These are phyloP conservation scores for Carpatolechia fugitivella DNA, from an alignment of 2,888 invertebrate genomes.

Conservation along the genomic window DNA sequence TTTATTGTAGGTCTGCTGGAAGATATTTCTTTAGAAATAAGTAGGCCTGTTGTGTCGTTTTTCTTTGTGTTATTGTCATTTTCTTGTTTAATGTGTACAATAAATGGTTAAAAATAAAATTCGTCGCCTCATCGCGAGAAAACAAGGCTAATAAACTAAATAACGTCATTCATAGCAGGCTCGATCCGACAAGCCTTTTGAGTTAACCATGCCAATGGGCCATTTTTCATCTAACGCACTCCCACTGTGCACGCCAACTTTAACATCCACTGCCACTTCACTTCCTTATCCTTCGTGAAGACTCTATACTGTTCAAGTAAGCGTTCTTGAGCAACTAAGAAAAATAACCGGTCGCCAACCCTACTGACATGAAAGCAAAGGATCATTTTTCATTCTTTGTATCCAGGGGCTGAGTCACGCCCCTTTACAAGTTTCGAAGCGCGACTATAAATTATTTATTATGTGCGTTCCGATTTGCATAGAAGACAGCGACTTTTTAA, in stretches of 20 bases:
- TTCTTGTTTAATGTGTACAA: too few relatives aligned
- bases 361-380: not conserved
- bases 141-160: not conserved
- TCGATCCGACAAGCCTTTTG: slow-evolving; percentile 1
- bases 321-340: not conserved
- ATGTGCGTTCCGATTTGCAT: slow-evolving; percentile 29
- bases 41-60: too few relatives aligned
- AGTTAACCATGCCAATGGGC: slow-evolving; percentile 2
- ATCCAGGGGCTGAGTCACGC: slow-evolving; percentile 44
- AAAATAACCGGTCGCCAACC: not conserved
- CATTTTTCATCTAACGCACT: not conserved
- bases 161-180: slow-evolving; percentile 6
- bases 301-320: not conserved
- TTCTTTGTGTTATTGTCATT: too few relatives aligned
- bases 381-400: slow-evolving; percentile 63
- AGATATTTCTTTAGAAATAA: too few relatives aligned
- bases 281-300: not conserved
- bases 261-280: not conserved
- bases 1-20: too few relatives aligned
- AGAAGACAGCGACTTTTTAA: slow-evolving; percentile 24
- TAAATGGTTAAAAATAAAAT: not conserved
- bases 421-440: slow-evolving; percentile 33
- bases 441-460: slow-evolving; percentile 47
- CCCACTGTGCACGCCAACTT: not conserved
- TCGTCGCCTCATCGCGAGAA: not conserved